Base-by-base conservation (phyloP, 2,797 vertebrate genomes). In the Centroberyx gerrardi region DNA sequence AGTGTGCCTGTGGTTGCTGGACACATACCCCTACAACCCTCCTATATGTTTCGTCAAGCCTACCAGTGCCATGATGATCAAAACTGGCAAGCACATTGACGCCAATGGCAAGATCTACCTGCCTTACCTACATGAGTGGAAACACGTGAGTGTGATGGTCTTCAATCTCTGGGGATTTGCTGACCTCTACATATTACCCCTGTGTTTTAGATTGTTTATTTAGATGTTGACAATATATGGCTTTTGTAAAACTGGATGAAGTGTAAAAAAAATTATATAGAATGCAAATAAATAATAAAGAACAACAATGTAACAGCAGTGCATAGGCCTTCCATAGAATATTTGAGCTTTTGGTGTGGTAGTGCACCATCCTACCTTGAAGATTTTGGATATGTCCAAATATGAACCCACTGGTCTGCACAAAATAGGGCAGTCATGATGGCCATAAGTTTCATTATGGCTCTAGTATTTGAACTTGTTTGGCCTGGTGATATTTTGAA, bases 1-100 rank as follows among this genome's bases (percentile, higher is more conserved):
- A 14, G 96, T 99, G 85, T 99, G 98, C 86, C 92, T 99, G 63
- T 99, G 98, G 98, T 92, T 99, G 76, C 92, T 99, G 93, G 98
- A 99, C 92, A 98, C 97, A 1, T 99, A 99, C 85, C 98, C 98
- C 44, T 99, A 96, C 95, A 99, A 99, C 72, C 97, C 98, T 8
- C 98, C 98, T 12, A 99, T 99, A 88, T 99, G 98, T 94, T 99
- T 99, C 90, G 98, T 99, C 78, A 99, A 99, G 91, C 98, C 98
- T 76, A 99, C 98, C 81, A 99, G 96, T 80, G 96, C 97, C 55
- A 99, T 99, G 98, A 99, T 99, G 92, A 99, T 99, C 89, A 99
- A 99, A 94, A 99, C 97, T 54, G 98, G 98, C 77, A 99, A 99
- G 60, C 98, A 99, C 76, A 98, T 99, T 9, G 98, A 99, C 88